Conservation (phyloP, 2,797 vertebrate species). For the Brotogeris chrysoptera region DNA sequence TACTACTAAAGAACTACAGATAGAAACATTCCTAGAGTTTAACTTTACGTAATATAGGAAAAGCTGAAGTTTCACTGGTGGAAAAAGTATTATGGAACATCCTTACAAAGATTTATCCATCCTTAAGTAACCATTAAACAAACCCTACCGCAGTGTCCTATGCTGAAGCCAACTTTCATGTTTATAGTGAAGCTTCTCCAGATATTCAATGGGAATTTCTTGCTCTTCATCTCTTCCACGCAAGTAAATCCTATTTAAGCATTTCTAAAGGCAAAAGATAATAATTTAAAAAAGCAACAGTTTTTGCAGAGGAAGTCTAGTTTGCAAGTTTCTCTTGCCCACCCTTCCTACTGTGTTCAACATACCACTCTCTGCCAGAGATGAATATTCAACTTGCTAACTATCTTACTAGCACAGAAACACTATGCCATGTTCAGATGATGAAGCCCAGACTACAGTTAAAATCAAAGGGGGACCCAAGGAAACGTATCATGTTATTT, state of each 20-base stretch:
- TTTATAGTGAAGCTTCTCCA: constrained; percentile 93
- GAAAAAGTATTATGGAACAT: background rate
- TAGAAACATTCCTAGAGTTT: background rate
- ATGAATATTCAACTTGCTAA: background rate
- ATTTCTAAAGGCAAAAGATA: constrained; percentile 76
- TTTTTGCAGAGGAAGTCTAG: background rate
- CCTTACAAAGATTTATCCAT: background rate
- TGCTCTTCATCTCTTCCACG: constrained; percentile 91
- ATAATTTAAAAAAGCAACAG: background rate
- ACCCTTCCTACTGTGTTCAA: background rate
- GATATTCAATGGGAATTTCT: constrained; percentile 89
- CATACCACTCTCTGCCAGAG: background rate
- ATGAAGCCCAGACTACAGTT: background rate
- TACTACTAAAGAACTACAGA: background rate
- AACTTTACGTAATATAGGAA: background rate
- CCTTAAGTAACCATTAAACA: background rate
- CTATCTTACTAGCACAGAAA: background rate
- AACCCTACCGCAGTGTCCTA: constrained; percentile 83
- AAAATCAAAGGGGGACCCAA: background rate
- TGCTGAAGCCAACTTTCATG: constrained; percentile 94
- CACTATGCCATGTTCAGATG: background rate
- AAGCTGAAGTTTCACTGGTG: background rate
- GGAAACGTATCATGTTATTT: background rate
- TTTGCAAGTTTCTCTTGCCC: background rate
- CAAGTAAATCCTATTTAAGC: constrained; percentile 85